Evolutionary conservation across 2,113 vertebrate species (phyloP), one percentile per base, ranked within the genome.

Genomic region (Nothocercus nigrocapillus): DNA sequence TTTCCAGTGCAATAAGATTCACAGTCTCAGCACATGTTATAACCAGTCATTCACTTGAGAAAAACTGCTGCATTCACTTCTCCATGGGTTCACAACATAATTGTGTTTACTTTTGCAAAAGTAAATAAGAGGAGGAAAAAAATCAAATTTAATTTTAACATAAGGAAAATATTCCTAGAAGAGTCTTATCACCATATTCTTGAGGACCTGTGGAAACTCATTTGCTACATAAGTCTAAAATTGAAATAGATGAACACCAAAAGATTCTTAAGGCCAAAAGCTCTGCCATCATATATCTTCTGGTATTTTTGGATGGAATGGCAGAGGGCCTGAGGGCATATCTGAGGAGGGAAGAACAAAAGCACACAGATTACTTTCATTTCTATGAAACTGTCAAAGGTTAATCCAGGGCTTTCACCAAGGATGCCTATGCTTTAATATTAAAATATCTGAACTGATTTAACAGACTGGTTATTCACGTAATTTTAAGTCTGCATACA

Each of bases 201-300:
- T 49, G 53, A n/a, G 38, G 79, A 74, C 7, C 72, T 8, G 24
- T 69, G 11, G 73, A 91, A 90, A 69, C 21, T 2, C 51, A 42
- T 94, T 90, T 81, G n/a, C 59, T 79, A 59, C 38, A 89, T 38
- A 91, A 75, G 3, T 40, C 64, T 86, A 74, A 85, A 90, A 90
- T 49, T 62, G 89, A 92, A 74, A n/a, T 47, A 58, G 17, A 61
- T 54, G 36, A 83, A 74, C 2, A 8, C 21, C 7, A 88, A 51
- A 70, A 81, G 42, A 78, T 42, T 32, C 16, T 79, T 47, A 42
- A 62, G 22, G 27, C 15, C 49, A 59, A 85, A 77, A 40, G 5
- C 9, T 81, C 36, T 89, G 9, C 27, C 54, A 73, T 27, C 19
- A 68, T 8, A 13, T 16, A 12, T 54, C 10, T 88, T 58, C 67